Conservation (phyloP, 2,797 vertebrate species). For the Microctenopoma steveboyesi region DNA sequence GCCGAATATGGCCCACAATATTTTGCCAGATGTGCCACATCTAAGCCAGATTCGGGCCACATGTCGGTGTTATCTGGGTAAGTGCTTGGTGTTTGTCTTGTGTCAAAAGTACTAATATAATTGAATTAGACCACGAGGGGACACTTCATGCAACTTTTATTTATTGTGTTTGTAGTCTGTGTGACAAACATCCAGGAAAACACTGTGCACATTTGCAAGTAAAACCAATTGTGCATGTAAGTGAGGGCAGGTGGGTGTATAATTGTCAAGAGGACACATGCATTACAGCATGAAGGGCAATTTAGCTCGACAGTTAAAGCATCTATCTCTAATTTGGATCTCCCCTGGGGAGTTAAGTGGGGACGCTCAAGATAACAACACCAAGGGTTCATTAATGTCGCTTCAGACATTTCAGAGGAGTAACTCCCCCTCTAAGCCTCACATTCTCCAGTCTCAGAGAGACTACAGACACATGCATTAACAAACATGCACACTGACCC, state of each 20-base stretch:
- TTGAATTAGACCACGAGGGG: not conserved
- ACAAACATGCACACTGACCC: constrained; percentile 36
- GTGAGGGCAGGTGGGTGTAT: constrained; percentile 45
- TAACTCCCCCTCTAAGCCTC: constrained; percentile 22
- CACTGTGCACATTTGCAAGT: constrained; percentile 6
- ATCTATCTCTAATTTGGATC: constrained; percentile 67
- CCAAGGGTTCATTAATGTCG: constrained; percentile 74
- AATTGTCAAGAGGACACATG: constrained; percentile 44
- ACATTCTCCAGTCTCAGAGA: constrained; percentile 42
- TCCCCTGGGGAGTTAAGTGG: constrained; percentile 70
- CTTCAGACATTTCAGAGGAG: constrained; percentile 62
- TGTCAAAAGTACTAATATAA: constrained; percentile 12
- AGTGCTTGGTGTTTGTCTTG: not conserved
- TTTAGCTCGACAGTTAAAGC: constrained; percentile 65
- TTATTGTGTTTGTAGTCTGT: constrained; percentile 11
- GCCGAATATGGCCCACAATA: too few species aligned
- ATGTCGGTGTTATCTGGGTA: not conserved
- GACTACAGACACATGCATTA: constrained; percentile 34
- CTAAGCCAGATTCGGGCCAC: too few species aligned
- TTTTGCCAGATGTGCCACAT: too few species aligned
- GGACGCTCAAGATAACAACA: constrained; percentile 70
- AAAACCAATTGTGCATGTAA: constrained; percentile 17
- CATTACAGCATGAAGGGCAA: constrained; percentile 60
- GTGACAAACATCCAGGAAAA: constrained; percentile 7
- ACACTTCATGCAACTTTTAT: constrained; percentile 11